Base-by-base conservation (phyloP, 2,113 vertebrate genomes). In the Dipodomys stephensi region DNA sequence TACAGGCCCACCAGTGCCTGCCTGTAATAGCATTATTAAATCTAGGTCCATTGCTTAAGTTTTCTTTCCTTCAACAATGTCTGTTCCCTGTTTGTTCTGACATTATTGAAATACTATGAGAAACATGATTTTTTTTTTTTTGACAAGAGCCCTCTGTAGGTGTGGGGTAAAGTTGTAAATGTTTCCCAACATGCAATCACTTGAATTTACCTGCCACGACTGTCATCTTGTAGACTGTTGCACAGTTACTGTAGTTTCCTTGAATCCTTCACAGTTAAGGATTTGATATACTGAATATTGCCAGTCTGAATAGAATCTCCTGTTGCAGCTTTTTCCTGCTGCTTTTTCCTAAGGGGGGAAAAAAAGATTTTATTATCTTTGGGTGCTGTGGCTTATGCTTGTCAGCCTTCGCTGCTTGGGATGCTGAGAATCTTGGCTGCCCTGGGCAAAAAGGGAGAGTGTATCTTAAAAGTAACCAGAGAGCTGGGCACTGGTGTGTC, bases 51-150 rank as follows among this genome's bases (percentile, higher is more conserved):
- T 7, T 87, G 68, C 13, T 95, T 22, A 84, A 72, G 83, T 74
- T 87, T 84, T 85, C 60, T 72, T 94, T 65, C 57, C 49, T 90
- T 39, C 28, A 83, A 71, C 79, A 9, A 91, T 83, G 2, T 76
- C 44, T 85, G 18, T 78, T 72, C n/a, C 27, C 91, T 92, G 74
- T 95, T 30, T 49, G 67, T 93, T 94, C 57, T 87, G 72, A 91
- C 4, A 53, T 91, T 77, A 91, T 49, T 86, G 72, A 82, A 93
- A 32, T 93, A 44, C 67, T n/a, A 71, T 30, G 86, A 88, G 60
- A 90, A 91, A 28, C 13, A 30, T 18, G 3, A 82, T 82, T 76
- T 22, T 46, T 92, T 93, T 93, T 83, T n/a, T 81, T 86, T 95
- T 94, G 19, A 73, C 71, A 49, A 9, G 46, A 60, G 19, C 27